Evolutionary conservation across 2,113 vertebrate genomes (phyloP), one percentile per base, ranked within the genome.

Genomic region (Tylochromis polylepis): DNA sequence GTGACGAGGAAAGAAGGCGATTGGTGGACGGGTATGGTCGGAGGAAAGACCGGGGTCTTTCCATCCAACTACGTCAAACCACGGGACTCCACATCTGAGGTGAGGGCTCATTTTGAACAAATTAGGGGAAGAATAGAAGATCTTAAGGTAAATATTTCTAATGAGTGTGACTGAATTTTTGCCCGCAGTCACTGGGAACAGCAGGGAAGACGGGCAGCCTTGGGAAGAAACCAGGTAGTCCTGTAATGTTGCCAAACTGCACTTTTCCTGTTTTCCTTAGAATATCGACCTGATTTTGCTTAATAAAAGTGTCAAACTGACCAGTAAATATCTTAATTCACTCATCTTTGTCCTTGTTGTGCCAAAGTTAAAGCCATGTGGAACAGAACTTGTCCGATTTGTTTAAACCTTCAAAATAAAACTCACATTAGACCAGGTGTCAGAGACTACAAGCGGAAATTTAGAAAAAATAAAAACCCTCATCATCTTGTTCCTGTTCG

Each of bases 1-100:
- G 99, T 99, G 87, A 98, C 97, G 87, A 98, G 98, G 96, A 99
- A 98, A 94, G 99, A 99, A 93, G 99, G 99, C 2, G 99, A 99
- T 91, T 99, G 99, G 99, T 99, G 99, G 99, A 99, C 98, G 1
- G 99, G 99, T 41, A 96, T 96, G 16, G 96, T 98, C 79, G 97
- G 96, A 46, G 98, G 98, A 81, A 99, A 97, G 95, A 97, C 97
- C 0, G 99, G 99, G 83, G 99, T 99, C 91, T 99, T 99, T 93
- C 99, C 99, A 14, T 99, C 98, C 88, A 99, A 99, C 95, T 99
- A 99, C 83, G 98, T 99, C 93, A 98, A 98, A 94, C 98, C 98
- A 81, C 98, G 98, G 88, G 99, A 99, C 88, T 97, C 97, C 0
- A 97, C 98, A 18, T 96, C 97, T 14, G 99, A 99, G 97, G 98